These are phyloP conservation scores for Phrynocephalus vlangalii DNA, from an alignment of 2,797 vertebrate genomes.

Conservation along the genomic window DNA sequence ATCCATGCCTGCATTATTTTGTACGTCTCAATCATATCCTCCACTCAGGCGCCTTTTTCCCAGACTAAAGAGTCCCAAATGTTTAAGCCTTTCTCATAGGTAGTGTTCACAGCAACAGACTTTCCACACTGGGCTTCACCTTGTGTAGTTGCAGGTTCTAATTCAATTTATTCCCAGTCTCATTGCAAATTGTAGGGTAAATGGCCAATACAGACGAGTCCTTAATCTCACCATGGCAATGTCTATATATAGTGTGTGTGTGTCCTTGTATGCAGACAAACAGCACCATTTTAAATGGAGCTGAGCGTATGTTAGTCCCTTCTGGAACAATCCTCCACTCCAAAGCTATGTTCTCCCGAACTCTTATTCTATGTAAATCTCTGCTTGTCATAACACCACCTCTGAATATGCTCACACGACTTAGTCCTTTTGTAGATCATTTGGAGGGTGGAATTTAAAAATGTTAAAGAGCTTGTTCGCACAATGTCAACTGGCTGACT, in stretches of 20 bases:
- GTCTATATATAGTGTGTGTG: too few species aligned
- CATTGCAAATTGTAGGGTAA: neutral
- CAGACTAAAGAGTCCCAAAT: too few species aligned
- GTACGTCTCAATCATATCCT: too few species aligned
- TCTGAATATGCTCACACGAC: constrained; percentile 70
- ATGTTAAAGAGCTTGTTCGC: constrained; percentile 71
- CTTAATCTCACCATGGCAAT: neutral
- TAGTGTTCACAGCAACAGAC: too few species aligned
- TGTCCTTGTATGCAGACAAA: too few species aligned
- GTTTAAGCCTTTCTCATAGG: too few species aligned
- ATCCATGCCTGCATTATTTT: too few species aligned
- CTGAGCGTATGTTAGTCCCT: constrained; percentile 61
- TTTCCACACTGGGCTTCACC: too few species aligned
- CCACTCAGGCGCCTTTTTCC: too few species aligned
- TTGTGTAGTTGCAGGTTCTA: neutral
- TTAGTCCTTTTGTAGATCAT: constrained; percentile 70
- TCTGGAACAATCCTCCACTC: constrained; percentile 67
- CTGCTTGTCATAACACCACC: constrained; percentile 75
- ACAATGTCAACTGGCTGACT: constrained; percentile 75
- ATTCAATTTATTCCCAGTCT: neutral
- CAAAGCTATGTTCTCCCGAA: constrained; percentile 54
- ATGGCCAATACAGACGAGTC: neutral
- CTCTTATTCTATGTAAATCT: constrained; percentile 71
- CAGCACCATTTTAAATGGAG: constrained; percentile 55
- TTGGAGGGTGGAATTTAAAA: constrained; percentile 77